These are phyloP conservation scores for Syrrhaptes paradoxus DNA, from an alignment of 2,113 vertebrate genomes.

Conservation along the genomic window DNA sequence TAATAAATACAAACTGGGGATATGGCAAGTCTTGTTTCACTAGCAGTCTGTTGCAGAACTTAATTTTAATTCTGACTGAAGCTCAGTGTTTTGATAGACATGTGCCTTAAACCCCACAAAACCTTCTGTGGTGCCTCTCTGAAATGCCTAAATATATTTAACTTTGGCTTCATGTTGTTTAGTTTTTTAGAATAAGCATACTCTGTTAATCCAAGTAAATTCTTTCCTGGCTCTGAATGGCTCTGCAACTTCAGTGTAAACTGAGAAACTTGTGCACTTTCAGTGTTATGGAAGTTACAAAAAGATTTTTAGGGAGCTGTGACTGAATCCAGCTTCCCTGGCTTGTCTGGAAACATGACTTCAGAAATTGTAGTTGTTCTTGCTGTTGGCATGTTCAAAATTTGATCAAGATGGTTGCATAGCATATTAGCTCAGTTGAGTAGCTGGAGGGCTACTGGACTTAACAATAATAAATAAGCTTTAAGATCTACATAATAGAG, in stretches of 20 bases:
- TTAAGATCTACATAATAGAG: neutral
- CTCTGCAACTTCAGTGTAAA: neutral
- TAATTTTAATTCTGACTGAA: neutral
- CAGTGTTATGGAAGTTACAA: neutral
- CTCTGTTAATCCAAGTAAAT: conserved; percentile 1
- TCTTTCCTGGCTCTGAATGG: neutral
- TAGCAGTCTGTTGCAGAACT: neutral
- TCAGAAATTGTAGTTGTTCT: neutral
- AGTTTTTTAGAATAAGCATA: neutral
- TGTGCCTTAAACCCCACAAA: neutral
- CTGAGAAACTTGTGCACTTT: neutral
- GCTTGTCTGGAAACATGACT: neutral
- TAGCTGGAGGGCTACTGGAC: neutral
- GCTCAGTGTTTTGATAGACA: neutral
- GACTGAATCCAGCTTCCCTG: neutral
- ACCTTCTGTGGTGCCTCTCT: neutral
- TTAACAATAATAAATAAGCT: neutral
- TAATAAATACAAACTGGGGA: neutral
- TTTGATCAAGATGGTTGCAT: neutral
- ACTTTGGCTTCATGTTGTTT: neutral
- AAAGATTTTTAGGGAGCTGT: neutral
- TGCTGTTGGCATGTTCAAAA: neutral
- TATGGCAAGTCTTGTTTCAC: neutral
- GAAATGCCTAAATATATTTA: neutral
- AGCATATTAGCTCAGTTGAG: neutral